phyloP scores from a whole-genome alignment of 2,888 invertebrate genomes.

The Metopia argyrocephala region DNA sequence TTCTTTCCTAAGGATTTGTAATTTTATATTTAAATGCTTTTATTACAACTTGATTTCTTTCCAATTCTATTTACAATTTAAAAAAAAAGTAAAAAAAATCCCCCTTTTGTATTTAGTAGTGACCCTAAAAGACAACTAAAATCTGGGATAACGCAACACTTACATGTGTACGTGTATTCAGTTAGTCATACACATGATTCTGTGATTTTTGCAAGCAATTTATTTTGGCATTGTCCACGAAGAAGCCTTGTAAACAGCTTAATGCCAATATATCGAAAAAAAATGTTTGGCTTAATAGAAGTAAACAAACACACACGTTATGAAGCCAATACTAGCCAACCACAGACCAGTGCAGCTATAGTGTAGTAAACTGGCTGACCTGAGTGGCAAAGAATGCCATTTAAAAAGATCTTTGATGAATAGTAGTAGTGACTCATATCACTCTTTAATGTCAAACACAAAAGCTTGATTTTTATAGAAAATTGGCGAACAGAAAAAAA shows the following conservation, averaged over 20 bases:
- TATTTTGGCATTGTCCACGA: background rate
- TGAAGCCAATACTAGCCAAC: constrained; percentile 11
- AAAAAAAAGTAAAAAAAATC: no score
- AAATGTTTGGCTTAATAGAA: background rate
- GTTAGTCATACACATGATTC: background rate
- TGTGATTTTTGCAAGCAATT: background rate
- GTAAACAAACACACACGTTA: background rate
- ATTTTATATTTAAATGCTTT: no score
- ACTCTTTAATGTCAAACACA: background rate
- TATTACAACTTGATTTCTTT: no score
- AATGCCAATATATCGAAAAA: constrained; percentile 10
- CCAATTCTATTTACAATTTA: no score
- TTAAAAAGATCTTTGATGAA: constrained; percentile 16
- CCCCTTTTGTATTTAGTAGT: no score
- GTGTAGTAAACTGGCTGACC: constrained; percentile 15
- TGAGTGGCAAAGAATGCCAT: constrained; percentile 8
- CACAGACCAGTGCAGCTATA: constrained; percentile 4
- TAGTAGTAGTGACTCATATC: background rate
- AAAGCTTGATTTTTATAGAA: background rate
- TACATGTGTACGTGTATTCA: background rate
- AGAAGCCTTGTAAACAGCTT: constrained; percentile 25
- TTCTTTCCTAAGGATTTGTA: no score
- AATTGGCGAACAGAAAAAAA: background rate
- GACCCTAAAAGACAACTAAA: background rate
- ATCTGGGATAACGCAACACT: background rate